Evolutionary conservation across 2,797 vertebrate genomes (phyloP).

Genomic region (Antrozous pallidus): DNA sequence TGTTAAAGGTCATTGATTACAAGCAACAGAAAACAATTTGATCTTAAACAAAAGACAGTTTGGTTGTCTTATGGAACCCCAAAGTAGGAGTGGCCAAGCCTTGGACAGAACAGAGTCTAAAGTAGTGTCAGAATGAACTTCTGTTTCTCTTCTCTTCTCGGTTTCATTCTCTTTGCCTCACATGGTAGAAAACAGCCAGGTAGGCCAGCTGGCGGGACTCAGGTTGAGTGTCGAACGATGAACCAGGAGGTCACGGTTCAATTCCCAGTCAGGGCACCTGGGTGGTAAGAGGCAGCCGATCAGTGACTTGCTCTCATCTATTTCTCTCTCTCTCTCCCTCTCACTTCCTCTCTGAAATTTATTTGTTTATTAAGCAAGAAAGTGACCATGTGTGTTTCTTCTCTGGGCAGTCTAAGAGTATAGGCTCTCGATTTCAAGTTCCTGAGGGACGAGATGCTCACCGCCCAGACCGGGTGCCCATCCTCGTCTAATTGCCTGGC

Average conservation of each 20-base stretch:
- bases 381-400: neutral
- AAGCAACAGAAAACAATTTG: neutral
- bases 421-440: neutral
- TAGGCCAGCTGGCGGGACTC: too few relatives aligned
- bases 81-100: neutral
- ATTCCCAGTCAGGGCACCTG: too few relatives aligned
- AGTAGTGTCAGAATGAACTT: neutral
- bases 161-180: neutral
- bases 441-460: neutral
- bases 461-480: neutral
- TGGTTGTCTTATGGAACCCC: neutral
- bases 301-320: too few relatives aligned
- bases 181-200: neutral
- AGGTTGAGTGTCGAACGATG: too few relatives aligned
- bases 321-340: too few relatives aligned
- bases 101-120: neutral
- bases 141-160: neutral
- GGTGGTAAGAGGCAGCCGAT: too few relatives aligned
- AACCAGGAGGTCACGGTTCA: too few relatives aligned
- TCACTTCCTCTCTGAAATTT: too few relatives aligned
- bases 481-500: neutral
- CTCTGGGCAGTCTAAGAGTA: neutral
- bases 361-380: too few relatives aligned
- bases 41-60: neutral
- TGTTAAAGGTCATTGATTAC: neutral